These are phyloP conservation scores for Ennomos fuscantarius DNA, from an alignment of 2,888 invertebrate genomes.

Conservation along the genomic window DNA sequence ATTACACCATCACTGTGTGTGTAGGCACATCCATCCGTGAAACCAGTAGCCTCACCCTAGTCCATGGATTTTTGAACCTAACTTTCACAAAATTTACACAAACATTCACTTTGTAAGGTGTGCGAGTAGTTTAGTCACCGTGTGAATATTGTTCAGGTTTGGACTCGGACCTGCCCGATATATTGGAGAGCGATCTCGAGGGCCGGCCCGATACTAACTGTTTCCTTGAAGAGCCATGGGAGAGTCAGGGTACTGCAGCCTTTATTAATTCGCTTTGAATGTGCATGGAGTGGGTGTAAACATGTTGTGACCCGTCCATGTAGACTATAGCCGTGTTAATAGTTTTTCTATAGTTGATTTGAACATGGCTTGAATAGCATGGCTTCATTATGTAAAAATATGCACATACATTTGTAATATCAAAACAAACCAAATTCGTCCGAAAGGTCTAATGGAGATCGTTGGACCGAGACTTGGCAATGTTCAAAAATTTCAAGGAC, in stretches of 20 bases:
- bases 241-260: constrained; percentile 74
- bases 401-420: constrained; percentile 39
- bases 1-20: background rate
- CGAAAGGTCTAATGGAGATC: constrained; percentile 36
- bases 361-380: constrained; percentile 44
- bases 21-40: constrained; percentile 8
- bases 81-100: constrained; percentile 17
- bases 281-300: constrained; percentile 69
- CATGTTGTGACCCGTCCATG: constrained; percentile 37
- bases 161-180: constrained; percentile 77
- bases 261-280: constrained; percentile 60
- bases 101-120: constrained; percentile 9
- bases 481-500: constrained; percentile 67
- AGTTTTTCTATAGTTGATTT: constrained; percentile 32
- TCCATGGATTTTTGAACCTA: constrained; percentile 62
- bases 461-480: constrained; percentile 32
- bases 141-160: constrained; percentile 77
- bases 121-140: constrained; percentile 43
- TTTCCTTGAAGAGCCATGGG: constrained; percentile 84
- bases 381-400: constrained; percentile 46
- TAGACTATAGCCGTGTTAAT: constrained; percentile 33
- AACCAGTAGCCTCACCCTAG: constrained; percentile 33
- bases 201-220: constrained; percentile 81
- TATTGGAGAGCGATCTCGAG: constrained; percentile 80
- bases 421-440: constrained; percentile 21